phyloP scores from a whole-genome alignment of 2,888 invertebrate species.

The Tethea ocularis region DNA sequence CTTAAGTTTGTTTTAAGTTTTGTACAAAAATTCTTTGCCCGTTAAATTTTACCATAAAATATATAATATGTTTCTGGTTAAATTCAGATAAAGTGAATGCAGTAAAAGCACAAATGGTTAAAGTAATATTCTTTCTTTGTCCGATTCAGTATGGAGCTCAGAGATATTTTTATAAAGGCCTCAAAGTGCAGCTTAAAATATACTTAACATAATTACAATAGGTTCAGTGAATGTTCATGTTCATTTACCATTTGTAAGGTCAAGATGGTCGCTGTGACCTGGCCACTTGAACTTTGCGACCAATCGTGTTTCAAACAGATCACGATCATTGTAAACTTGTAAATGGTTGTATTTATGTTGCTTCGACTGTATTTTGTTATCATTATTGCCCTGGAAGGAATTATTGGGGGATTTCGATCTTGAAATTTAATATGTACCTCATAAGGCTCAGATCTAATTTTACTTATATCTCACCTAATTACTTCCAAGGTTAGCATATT shows the following conservation, averaged over 20 bases:
- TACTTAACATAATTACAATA: constrained; percentile 13
- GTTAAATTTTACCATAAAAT: neutral
- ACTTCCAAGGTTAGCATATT: no score
- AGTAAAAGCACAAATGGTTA: neutral
- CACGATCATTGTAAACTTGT: constrained; percentile 9
- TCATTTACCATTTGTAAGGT: constrained; percentile 38
- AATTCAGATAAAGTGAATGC: neutral
- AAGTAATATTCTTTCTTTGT: neutral
- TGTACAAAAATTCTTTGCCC: neutral
- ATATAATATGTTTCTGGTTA: neutral
- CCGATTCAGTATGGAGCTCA: neutral
- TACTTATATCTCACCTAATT: no score
- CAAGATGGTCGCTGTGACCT: constrained; percentile 49
- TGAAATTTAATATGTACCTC: no score
- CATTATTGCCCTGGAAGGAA: no score
- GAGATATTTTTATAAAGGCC: neutral
- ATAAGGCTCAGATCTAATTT: no score
- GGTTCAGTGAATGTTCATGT: constrained; percentile 19
- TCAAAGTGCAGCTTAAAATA: constrained; percentile 12
- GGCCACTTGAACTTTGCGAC: constrained; percentile 42
- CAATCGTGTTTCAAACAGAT: constrained; percentile 36
- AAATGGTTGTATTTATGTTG: constrained; percentile 5
- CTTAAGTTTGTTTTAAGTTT: neutral
- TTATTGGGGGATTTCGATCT: no score
- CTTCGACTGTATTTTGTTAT: neutral